These are phyloP conservation scores for Clusia tigrina DNA, from an alignment of 2,888 invertebrate genomes.

Conservation along the genomic window DNA sequence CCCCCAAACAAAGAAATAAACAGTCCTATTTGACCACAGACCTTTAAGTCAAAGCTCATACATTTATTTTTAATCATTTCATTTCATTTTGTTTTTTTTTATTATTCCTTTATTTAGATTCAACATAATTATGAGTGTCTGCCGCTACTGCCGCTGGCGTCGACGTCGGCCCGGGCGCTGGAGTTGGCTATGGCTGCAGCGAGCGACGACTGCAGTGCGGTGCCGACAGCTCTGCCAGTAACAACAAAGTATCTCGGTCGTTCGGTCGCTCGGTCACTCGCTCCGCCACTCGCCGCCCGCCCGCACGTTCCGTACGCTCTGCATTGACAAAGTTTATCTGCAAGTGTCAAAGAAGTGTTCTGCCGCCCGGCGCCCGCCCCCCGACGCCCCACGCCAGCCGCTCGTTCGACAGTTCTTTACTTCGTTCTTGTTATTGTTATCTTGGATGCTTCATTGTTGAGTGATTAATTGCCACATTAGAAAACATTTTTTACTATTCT, in stretches of 20 bases:
- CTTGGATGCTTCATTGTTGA: neutral
- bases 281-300: neutral
- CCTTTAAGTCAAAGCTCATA: too few relatives aligned
- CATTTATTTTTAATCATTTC: too few relatives aligned
- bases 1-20: too few relatives aligned
- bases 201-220: neutral
- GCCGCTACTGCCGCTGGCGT: neutral
- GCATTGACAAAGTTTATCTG: neutral
- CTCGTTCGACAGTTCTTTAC: too few relatives aligned
- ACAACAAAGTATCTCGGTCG: too few relatives aligned
- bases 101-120: slow-evolving; percentile 2
- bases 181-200: neutral
- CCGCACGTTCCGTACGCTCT: too few relatives aligned
- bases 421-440: neutral
- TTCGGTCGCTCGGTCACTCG: neutral
- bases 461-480: neutral
- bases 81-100: neutral
- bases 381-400: too few relatives aligned
- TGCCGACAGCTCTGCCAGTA: neutral
- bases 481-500: neutral
- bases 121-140: neutral
- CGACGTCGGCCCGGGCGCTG: too few relatives aligned
- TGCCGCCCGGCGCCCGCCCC: too few relatives aligned
- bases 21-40: too few relatives aligned
- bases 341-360: too few relatives aligned